Evolutionary conservation across 2,888 invertebrate genomes (phyloP).

Genomic region (Ophion ellenae): DNA sequence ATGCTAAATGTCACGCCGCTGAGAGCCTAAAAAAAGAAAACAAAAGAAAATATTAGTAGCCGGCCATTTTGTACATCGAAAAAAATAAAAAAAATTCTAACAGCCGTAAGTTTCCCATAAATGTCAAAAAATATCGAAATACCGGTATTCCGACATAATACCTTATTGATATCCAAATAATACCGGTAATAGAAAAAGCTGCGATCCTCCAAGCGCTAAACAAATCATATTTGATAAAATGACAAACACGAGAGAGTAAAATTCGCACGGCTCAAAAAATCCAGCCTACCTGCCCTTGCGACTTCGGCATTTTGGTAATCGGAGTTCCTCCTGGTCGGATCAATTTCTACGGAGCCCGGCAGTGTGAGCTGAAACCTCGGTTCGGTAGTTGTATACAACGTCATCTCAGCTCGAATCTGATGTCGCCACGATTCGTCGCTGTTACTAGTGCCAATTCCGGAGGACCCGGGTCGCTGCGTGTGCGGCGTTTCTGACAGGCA

Average conservation of each 20-base stretch:
- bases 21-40: no score
- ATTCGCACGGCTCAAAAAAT: not conserved
- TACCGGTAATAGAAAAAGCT: no score
- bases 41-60: no score
- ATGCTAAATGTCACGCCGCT: no score
- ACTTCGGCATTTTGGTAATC: not conserved
- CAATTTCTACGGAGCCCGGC: constrained; percentile 30
- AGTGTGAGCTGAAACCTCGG: constrained; percentile 47
- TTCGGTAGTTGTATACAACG: constrained; percentile 23
- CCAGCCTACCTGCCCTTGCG: constrained; percentile 21
- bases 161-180: no score
- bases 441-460: not conserved
- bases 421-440: not conserved
- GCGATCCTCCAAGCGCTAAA: not conserved
- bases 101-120: no score
- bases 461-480: constrained; percentile 3
- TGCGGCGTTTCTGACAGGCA: constrained; percentile 49
- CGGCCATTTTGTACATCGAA: no score
- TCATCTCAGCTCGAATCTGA: constrained; percentile 22
- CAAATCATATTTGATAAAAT: not conserved
- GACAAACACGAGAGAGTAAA: not conserved
- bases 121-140: no score
- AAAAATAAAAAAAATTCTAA: no score
- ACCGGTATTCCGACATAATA: no score
- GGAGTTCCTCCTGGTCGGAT: not conserved